A percentile compares a stretch with the other conserved stretches of the same genome.
phyloP scores from a whole-genome alignment of 2,113 vertebrate species.

The Mesocricetus auratus region DNA sequence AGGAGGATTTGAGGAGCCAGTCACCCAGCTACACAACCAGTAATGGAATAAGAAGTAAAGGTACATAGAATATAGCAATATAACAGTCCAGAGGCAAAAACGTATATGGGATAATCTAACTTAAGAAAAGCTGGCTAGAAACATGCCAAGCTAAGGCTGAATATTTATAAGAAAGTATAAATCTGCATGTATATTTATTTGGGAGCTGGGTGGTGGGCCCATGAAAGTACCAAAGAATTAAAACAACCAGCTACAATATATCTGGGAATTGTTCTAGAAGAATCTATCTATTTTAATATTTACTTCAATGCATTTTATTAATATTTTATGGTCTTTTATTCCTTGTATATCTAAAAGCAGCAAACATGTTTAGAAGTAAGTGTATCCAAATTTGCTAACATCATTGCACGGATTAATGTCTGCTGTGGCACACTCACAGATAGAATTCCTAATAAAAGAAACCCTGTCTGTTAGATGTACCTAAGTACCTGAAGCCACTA shows the following conservation, averaged over 20 bases:
- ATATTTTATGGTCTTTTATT: background rate
- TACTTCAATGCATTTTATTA: background rate
- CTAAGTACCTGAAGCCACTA: background rate
- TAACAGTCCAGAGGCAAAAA: too few relatives aligned
- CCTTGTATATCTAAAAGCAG: background rate
- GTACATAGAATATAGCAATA: too few relatives aligned
- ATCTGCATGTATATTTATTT: too few relatives aligned
- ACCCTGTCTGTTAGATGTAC: background rate
- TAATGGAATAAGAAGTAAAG: too few relatives aligned
- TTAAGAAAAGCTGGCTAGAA: too few relatives aligned
- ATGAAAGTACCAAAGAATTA: too few relatives aligned
- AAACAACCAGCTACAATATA: background rate
- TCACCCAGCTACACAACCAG: too few relatives aligned
- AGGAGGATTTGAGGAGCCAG: too few relatives aligned
- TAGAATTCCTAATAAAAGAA: slow-evolving; percentile 24
- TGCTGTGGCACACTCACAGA: background rate
- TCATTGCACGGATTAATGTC: background rate
- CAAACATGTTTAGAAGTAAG: background rate
- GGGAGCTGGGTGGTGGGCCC: too few relatives aligned
- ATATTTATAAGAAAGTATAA: too few relatives aligned
- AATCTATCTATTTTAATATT: background rate
- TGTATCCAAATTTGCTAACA: slow-evolving; percentile 11
- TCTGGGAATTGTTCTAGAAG: background rate
- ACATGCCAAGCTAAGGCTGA: too few relatives aligned
- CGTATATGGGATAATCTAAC: too few relatives aligned